Percentiles rank a stretch among this genome's conserved stretches.
phyloP scores from a whole-genome alignment of 2,797 vertebrate genomes.

The Protosalanx chinensis region DNA sequence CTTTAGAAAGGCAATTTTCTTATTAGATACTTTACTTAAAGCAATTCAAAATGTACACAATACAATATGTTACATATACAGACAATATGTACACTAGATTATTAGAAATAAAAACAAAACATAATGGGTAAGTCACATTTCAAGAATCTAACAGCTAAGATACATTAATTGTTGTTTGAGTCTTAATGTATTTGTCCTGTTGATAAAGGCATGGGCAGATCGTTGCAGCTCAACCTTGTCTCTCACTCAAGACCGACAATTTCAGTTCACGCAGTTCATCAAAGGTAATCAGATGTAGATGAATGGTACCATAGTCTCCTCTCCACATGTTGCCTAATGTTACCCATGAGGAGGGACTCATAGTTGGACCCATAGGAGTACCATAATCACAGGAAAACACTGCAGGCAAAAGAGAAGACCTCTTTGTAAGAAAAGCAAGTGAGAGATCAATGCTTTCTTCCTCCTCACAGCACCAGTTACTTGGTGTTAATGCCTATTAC shows the following conservation, averaged over 20 bases:
- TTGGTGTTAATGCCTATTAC: constrained; percentile 46
- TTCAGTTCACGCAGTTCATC: constrained; percentile 33
- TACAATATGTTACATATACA: constrained; percentile 87
- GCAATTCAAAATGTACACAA: constrained; percentile 75
- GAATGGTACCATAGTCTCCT: constrained; percentile 21
- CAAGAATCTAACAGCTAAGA: constrained; percentile 39
- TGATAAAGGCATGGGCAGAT: constrained; percentile 29
- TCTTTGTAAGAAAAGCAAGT: constrained; percentile 44
- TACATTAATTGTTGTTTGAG: constrained; percentile 26
- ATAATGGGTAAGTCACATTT: constrained; percentile 50
- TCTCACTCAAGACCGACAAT: constrained; percentile 18
- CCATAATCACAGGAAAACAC: constrained; percentile 57
- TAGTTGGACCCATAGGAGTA: constrained; percentile 53
- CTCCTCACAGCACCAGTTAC: constrained; percentile 43
- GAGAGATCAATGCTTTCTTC: constrained; percentile 44
- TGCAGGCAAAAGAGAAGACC: constrained; percentile 37
- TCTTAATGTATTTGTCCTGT: constrained; percentile 23
- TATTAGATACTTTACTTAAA: constrained; percentile 66
- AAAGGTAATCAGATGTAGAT: constrained; percentile 31
- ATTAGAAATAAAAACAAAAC: constrained; percentile 67
- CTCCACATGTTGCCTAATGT: constrained; percentile 41
- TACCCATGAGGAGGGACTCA: constrained; percentile 35
- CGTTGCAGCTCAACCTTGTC: background rate
- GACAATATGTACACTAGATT: constrained; percentile 81
- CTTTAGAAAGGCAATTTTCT: constrained; percentile 73